phyloP scores from a whole-genome alignment of 2,888 invertebrate genomes.

The Seira ritae region DNA sequence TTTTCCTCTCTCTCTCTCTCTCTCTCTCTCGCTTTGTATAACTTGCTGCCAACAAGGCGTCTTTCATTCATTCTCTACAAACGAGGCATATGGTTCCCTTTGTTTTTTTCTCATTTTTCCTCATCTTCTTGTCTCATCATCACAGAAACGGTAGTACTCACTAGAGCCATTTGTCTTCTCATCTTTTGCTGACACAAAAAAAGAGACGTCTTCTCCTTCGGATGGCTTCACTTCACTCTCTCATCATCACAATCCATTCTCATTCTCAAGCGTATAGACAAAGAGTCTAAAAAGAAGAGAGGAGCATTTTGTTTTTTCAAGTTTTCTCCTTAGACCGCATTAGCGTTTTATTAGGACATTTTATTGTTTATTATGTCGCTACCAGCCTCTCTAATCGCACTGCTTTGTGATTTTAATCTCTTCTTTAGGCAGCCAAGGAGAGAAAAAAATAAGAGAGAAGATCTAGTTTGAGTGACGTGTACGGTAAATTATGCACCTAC shows the following conservation, averaged over 20 bases:
- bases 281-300: neutral
- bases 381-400: neutral
- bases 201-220: neutral
- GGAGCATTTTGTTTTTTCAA: neutral
- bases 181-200: conserved; percentile 31
- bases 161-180: conserved; percentile 54
- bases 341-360: conserved; percentile 8
- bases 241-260: neutral
- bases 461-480: too few species aligned
- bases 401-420: neutral
- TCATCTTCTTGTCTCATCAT: neutral
- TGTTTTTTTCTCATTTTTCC: conserved; percentile 12
- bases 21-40: conserved; percentile 22
- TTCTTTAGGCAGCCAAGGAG: neutral
- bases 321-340: neutral
- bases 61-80: conserved; percentile 61
- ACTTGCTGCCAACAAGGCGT: conserved; percentile 33
- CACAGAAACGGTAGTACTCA: conserved; percentile 10
- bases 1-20: conserved; percentile 43
- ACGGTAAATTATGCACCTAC: too few species aligned
- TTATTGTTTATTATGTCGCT: conserved; percentile 4
- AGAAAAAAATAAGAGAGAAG: neutral
- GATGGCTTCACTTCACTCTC: neutral
- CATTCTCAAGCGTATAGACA: neutral
- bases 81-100: conserved; percentile 37